Conservation (phyloP, 2,888 invertebrate species). For the Crematogaster levior region DNA sequence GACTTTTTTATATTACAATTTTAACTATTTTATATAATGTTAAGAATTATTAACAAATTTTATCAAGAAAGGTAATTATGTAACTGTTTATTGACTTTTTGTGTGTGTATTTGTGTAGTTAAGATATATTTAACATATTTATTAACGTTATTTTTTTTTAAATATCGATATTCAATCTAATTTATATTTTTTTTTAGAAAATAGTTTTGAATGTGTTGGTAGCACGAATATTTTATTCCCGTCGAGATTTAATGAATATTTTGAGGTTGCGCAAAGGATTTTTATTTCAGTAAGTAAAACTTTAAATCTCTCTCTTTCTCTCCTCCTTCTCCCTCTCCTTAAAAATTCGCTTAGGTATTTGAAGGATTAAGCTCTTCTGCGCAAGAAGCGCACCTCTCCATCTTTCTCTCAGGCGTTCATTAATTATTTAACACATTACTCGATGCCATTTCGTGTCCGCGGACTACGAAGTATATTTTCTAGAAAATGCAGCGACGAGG, state of each 20-base stretch:
- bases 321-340: not conserved
- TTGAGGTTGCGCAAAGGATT: slow-evolving; percentile 25
- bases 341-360: slow-evolving; percentile 38
- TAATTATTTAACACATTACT: slow-evolving; percentile 56
- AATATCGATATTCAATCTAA: not conserved
- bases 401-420: slow-evolving; percentile 19
- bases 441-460: slow-evolving; percentile 25
- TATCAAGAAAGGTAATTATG: not conserved
- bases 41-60: not conserved
- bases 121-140: not conserved
- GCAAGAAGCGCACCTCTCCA: slow-evolving; percentile 14
- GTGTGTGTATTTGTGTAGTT: not conserved
- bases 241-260: slow-evolving; percentile 25
- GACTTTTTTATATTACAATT: not conserved
- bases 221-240: slow-evolving; percentile 9
- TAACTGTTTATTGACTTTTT: not conserved
- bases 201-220: not conserved
- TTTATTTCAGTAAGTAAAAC: slow-evolving; percentile 36
- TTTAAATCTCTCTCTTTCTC: not conserved
- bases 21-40: not conserved
- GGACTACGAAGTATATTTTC: slow-evolving; percentile 25
- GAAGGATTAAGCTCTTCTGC: slow-evolving; percentile 33
- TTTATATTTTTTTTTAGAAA: not conserved
- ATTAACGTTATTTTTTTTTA: not conserved
- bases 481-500: slow-evolving; percentile 28